phyloP scores from a whole-genome alignment of 2,797 vertebrate species.

The Poecilia velifera region DNA sequence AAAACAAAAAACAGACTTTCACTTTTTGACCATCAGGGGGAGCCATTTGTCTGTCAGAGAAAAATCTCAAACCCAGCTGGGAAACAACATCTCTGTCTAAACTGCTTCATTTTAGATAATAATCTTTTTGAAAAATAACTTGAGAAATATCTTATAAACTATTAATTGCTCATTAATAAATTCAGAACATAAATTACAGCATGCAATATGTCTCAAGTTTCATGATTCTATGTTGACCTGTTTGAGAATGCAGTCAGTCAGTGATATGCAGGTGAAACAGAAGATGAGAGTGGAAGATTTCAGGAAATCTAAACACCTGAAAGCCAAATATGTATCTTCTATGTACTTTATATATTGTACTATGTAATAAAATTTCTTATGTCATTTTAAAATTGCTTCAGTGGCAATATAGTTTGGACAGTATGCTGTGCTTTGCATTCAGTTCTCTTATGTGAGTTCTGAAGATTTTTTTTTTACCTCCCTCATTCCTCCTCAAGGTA shows the following conservation, averaged over 20 bases:
- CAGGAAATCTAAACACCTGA: not conserved
- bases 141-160: not conserved
- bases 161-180: not conserved
- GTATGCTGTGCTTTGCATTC: not conserved
- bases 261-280: not conserved
- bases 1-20: not conserved
- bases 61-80: slow-evolving; percentile 28
- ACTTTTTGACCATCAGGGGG: slow-evolving; percentile 47
- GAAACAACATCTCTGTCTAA: not conserved
- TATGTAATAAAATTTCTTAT: no score
- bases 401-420: not conserved
- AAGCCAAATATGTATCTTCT: not conserved
- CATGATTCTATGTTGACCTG: not conserved
- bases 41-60: slow-evolving; percentile 9
- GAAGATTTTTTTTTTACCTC: not conserved
- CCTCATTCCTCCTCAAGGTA: not conserved
- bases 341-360: not conserved
- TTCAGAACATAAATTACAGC: not conserved
- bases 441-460: not conserved
- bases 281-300: not conserved
- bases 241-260: not conserved
- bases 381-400: not conserved
- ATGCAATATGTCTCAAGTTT: not conserved
- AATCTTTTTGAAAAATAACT: not conserved
- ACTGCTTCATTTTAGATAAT: not conserved